These are phyloP conservation scores for Gallinago solitaria DNA, from an alignment of 2,797 vertebrate species.

Conservation along the genomic window DNA sequence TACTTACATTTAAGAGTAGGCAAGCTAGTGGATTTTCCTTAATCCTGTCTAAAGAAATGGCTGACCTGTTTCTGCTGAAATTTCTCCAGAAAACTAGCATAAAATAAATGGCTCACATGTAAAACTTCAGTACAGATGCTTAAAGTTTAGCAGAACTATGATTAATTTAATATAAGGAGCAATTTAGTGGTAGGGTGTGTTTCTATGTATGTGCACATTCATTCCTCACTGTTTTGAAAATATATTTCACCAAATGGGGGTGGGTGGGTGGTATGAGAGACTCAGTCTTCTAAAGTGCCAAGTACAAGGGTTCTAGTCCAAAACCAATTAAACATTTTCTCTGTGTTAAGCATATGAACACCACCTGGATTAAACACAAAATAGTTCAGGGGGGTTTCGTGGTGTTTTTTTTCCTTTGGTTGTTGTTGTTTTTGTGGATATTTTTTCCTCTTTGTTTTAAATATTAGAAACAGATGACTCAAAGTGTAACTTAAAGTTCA, in stretches of 20 bases:
- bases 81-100: background rate
- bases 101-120: background rate
- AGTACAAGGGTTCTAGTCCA: background rate
- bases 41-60: background rate
- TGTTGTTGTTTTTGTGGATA: background rate
- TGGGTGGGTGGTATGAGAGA: background rate
- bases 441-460: background rate
- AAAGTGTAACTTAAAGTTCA: background rate
- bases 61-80: background rate
- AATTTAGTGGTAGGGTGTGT: background rate
- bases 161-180: background rate
- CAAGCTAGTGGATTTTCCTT: background rate
- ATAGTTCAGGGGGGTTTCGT: no score
- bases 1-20: background rate
- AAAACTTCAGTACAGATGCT: background rate
- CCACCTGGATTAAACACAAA: background rate
- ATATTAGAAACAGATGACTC: background rate
- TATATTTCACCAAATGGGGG: background rate
- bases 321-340: background rate
- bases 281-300: background rate
- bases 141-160: background rate
- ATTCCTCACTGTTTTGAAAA: background rate
- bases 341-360: background rate
- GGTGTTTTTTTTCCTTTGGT: no score
- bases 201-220: background rate